phyloP scores from a whole-genome alignment of 2,888 invertebrate species.

The Latrodectus hesperus region DNA sequence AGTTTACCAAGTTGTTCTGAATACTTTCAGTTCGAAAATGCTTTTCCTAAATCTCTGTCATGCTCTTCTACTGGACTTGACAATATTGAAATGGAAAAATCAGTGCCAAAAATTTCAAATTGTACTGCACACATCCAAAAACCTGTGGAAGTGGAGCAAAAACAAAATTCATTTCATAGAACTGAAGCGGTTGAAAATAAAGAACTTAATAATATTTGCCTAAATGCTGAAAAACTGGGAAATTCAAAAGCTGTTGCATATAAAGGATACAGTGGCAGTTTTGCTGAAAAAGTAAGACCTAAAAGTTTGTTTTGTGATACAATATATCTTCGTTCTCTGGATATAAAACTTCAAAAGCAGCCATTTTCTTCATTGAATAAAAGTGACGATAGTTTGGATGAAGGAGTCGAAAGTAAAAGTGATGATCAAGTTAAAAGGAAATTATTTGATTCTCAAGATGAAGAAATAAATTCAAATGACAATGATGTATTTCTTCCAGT shows the following conservation, averaged over 20 bases:
- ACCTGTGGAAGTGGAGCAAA: not conserved
- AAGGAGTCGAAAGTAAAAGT: conserved; percentile 23
- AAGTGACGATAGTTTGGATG: conserved; percentile 60
- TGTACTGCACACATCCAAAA: conserved; percentile 5
- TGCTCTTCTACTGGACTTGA: conserved; percentile 21
- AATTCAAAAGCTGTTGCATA: conserved; percentile 16
- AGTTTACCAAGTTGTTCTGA: conserved; percentile 34
- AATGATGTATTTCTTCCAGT: conserved; percentile 17
- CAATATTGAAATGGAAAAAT: conserved; percentile 31
- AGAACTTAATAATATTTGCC: not conserved
- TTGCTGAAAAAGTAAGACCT: conserved; percentile 69
- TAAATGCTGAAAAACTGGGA: conserved; percentile 23
- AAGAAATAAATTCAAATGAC: conserved; percentile 12
- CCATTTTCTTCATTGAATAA: conserved; percentile 67
- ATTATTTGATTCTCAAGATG: conserved; percentile 36
- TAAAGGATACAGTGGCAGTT: conserved; percentile 70
- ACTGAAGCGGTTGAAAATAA: not conserved
- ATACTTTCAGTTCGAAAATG: conserved; percentile 6
- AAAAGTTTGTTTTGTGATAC: conserved; percentile 69
- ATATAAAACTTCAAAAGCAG: conserved; percentile 69
- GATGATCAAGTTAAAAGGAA: conserved; percentile 31
- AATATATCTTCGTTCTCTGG: conserved; percentile 69
- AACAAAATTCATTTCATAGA: not conserved
- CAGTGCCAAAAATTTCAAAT: conserved; percentile 25
- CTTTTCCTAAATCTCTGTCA: conserved; percentile 30